phyloP scores from a whole-genome alignment of 2,113 vertebrate species.

The Nothocercus julius region DNA sequence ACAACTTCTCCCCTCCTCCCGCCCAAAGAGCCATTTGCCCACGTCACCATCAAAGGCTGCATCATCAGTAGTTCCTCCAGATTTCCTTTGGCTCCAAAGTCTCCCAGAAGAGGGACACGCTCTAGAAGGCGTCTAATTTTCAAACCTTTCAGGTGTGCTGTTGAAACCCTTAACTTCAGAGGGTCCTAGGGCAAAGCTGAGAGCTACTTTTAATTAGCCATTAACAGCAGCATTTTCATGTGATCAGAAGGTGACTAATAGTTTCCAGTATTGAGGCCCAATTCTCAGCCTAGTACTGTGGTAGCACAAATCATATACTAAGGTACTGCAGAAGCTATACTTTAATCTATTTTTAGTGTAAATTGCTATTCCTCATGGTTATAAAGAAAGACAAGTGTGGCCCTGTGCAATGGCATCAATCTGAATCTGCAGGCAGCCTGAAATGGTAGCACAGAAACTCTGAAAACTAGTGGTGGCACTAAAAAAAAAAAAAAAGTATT shows the following conservation, averaged over 20 bases:
- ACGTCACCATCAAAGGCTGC: slow-evolving; percentile 66
- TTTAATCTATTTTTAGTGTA: slow-evolving; percentile 16
- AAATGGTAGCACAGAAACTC: neutral
- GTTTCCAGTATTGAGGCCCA: slow-evolving; percentile 57
- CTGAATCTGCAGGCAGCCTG: slow-evolving; percentile 13
- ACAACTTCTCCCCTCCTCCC: slow-evolving; percentile 35
- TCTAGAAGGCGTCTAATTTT: slow-evolving; percentile 6
- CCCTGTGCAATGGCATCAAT: neutral
- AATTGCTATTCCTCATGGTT: neutral
- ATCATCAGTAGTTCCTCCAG: slow-evolving; percentile 36
- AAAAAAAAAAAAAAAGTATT: neutral
- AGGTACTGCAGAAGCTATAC: neutral
- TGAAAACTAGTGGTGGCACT: neutral
- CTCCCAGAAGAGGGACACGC: neutral
- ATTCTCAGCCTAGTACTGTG: neutral
- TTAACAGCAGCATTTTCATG: slow-evolving; percentile 5
- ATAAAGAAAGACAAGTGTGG: neutral
- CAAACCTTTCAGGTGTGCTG: slow-evolving; percentile 44
- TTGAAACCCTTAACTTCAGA: slow-evolving; percentile 53
- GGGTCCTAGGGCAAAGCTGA: slow-evolving; percentile 54
- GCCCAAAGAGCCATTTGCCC: slow-evolving; percentile 72
- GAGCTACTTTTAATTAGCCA: slow-evolving; percentile 55
- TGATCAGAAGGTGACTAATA: slow-evolving; percentile 70
- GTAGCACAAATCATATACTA: neutral
- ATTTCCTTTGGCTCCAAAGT: neutral